These are phyloP conservation scores for Latrodectus hesperus DNA, from an alignment of 2,888 invertebrate genomes.

Conservation along the genomic window DNA sequence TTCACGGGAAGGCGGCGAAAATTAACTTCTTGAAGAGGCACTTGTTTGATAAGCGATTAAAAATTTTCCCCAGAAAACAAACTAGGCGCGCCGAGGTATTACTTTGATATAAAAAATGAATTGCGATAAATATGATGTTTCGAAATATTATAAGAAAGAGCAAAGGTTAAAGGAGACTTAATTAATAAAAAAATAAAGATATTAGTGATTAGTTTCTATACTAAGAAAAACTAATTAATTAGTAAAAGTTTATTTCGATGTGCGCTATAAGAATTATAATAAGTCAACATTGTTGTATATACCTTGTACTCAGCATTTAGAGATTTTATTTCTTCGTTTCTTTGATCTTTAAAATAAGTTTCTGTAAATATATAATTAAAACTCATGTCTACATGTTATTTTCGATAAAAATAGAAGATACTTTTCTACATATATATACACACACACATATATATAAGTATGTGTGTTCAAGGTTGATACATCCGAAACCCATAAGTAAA, in stretches of 20 bases:
- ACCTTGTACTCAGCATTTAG: too few relatives aligned
- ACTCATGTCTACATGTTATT: too few relatives aligned
- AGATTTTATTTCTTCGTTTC: too few relatives aligned
- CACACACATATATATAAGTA: too few relatives aligned
- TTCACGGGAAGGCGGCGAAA: neutral
- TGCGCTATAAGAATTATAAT: neutral
- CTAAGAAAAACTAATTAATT: neutral
- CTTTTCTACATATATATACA: too few relatives aligned
- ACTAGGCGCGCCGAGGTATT: neutral
- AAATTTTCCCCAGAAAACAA: neutral
- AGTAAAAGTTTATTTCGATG: neutral
- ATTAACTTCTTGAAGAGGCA: constrained; percentile 2
- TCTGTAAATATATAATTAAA: too few relatives aligned
- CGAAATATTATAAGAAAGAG: neutral
- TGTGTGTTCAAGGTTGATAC: too few relatives aligned
- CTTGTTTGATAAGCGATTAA: constrained; percentile 5
- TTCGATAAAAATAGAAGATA: too few relatives aligned
- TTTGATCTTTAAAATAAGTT: too few relatives aligned
- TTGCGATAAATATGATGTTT: neutral
- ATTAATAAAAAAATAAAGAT: neutral
- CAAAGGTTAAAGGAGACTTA: neutral
- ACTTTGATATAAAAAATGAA: neutral
- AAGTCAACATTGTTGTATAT: too few relatives aligned
- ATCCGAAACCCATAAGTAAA: too few relatives aligned
- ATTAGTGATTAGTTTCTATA: neutral